Conservation (phyloP, 2,888 invertebrate genomes). For the Drosophila glabriapex region DNA sequence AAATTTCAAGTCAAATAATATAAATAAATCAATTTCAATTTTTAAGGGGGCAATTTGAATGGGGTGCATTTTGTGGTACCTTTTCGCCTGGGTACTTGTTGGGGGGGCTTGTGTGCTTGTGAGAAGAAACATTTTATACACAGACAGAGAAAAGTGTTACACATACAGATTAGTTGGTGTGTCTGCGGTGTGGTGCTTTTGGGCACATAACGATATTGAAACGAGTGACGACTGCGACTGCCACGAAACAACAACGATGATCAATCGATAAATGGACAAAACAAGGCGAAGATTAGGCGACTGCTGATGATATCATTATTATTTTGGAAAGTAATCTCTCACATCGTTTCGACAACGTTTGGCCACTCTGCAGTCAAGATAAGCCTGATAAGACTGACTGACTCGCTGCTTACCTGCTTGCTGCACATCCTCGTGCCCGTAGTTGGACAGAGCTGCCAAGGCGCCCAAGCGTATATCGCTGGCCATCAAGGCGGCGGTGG, state of each 20-base stretch:
- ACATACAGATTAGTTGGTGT: neutral
- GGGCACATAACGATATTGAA: conserved; percentile 13
- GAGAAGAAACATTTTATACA: conserved; percentile 60
- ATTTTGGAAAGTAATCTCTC: conserved; percentile 6
- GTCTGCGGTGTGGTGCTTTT: neutral
- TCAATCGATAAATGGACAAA: conserved; percentile 4
- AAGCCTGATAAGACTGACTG: too few relatives aligned
- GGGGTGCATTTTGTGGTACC: conserved; percentile 72
- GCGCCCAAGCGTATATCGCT: conserved; percentile 84
- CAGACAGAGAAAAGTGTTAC: conserved; percentile 27
- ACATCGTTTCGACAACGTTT: conserved; percentile 17
- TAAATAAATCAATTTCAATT: too few relatives aligned
- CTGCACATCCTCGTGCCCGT: conserved; percentile 83
- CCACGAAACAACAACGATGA: conserved; percentile 3
- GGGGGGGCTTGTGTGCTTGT: conserved; percentile 83
- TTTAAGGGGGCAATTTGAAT: neutral
- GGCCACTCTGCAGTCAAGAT: neutral
- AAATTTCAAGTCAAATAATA: too few relatives aligned
- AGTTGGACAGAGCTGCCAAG: conserved; percentile 84
- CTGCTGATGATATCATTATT: conserved; percentile 23
- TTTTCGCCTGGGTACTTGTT: conserved; percentile 77
- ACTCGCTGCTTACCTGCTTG: conserved; percentile 81
- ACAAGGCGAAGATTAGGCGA: neutral
- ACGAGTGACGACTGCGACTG: neutral
- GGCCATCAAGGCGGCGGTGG: conserved; percentile 82